These are phyloP conservation scores for Vombatus ursinus DNA, from an alignment of 2,113 vertebrate genomes.

Conservation along the genomic window DNA sequence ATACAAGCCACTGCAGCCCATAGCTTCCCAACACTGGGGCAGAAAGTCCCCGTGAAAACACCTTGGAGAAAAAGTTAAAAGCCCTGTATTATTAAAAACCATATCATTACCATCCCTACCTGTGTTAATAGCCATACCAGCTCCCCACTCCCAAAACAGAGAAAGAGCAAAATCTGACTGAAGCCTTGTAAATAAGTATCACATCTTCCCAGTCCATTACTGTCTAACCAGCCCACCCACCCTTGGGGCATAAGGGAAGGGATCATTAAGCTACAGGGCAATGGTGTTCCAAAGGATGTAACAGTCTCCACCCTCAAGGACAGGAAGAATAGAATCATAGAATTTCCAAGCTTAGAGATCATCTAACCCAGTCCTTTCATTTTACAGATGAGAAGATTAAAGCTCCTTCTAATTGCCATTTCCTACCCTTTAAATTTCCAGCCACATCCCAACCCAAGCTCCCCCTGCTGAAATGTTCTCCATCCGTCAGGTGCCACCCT, in stretches of 20 bases:
- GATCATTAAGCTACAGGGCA: neutral
- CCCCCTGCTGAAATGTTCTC: neutral
- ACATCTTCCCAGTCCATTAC: neutral
- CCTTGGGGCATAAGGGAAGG: neutral
- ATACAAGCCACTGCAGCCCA: neutral
- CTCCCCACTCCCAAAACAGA: neutral
- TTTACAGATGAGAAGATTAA: neutral
- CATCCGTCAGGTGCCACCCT: neutral
- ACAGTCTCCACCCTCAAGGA: neutral
- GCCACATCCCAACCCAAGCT: neutral
- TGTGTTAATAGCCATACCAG: neutral
- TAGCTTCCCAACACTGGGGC: rapidly evolving
- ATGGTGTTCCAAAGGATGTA: neutral
- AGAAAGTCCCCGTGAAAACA: neutral
- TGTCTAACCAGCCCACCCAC: neutral
- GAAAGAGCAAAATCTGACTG: neutral
- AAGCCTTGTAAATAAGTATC: neutral
- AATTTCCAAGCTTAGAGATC: neutral
- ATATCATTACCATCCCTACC: neutral
- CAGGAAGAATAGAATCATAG: neutral
- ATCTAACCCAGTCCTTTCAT: neutral
- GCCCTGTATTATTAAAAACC: neutral
- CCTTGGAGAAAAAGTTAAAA: neutral
- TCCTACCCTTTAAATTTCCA: neutral
- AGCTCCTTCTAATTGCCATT: neutral